Conservation (phyloP, 1,140 invertebrate species). For the Hypsibius dujardini region DNA sequence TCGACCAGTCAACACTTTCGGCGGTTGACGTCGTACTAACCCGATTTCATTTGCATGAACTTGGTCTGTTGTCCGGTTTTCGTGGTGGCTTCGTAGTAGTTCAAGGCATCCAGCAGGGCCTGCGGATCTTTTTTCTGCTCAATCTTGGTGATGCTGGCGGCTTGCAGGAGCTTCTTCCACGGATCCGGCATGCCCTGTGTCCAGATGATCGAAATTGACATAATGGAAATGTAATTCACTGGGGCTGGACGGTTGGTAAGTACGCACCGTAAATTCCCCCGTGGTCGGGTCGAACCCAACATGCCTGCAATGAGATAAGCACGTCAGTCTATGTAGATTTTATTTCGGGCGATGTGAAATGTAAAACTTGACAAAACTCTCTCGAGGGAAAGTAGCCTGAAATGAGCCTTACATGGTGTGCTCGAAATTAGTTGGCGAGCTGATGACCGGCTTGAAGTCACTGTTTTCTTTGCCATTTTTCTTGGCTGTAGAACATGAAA, state of each 20-base stretch:
- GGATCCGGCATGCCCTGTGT: constrained; percentile 81
- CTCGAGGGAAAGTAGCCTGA: too few species aligned
- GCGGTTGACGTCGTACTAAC: neutral
- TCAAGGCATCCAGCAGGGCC: constrained; percentile 90
- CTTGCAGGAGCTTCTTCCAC: constrained; percentile 82
- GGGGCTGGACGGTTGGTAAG: too few species aligned
- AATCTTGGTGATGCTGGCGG: constrained; percentile 92
- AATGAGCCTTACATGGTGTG: constrained; percentile 57
- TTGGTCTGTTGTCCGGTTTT: constrained; percentile 73
- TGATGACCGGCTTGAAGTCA: constrained; percentile 81
- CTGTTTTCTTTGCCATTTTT: constrained; percentile 36
- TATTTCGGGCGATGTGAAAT: too few species aligned
- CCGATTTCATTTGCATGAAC: constrained; percentile 54
- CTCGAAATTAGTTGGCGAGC: constrained; percentile 95
- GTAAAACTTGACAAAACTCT: too few species aligned
- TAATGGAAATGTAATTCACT: too few species aligned
- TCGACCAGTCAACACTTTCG: too few species aligned
- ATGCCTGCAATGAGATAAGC: constrained; percentile 38
- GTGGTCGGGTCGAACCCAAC: constrained; percentile 91
- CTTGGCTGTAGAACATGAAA: constrained; percentile 29
- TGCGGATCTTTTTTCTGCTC: constrained; percentile 99
- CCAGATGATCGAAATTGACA: too few species aligned
- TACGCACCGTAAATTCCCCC: constrained; percentile 88
- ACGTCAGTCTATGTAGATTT: neutral
- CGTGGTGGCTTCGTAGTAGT: constrained; percentile 84